Evolutionary conservation across 2,113 vertebrate genomes (phyloP), one percentile per base, ranked within the genome.

Genomic region (Acinonyx jubatus): DNA sequence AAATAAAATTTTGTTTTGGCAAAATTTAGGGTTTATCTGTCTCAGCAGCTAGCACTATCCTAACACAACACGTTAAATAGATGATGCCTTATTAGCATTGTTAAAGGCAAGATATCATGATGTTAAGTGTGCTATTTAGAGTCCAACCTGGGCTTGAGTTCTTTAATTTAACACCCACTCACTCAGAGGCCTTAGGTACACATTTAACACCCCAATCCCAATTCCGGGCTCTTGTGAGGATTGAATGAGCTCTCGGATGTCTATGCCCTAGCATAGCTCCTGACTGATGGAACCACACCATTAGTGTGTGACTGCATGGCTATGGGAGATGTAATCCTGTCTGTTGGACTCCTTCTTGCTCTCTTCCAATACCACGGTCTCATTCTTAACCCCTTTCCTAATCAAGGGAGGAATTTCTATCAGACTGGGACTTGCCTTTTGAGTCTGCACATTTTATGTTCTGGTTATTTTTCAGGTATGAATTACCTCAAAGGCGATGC

Each of bases 1-100:
- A 97, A 76, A 78, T 88, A 82, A 88, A 88, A 13, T 52, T 94
- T 23, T 78, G 5, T 45, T 63, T 89, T 83, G 41, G 78, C 83
- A 82, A 88, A 68, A 76, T 21, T 68, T 82, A 66, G 31, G 7
- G 23, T 41, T 73, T 85, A 1, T 73, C 80, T 55, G 7, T 68
- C 68, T 57, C 15, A 83, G 25, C 68, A 74, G 8, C 48, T 57
- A 61, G 5, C 15, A 25, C 41, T 41, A 82, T 13, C 38, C 33
- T 82, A 95, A 84, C 27, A 48, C 7, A 66, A 65, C 38, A 55
- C 18, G 14, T 38, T 81, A 80, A 74, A 73, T 13, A 84, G 19
- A 45, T 38, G 38, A 88, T 65, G 12, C 4, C 84, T n/a, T 73
- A 45, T 15, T 79, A 48, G 14, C 12, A 13, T 81, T 82, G 83